Percentiles rank a stretch among this genome's conserved stretches.
Conservation (phyloP, 53 echinoderm and acorn worm genomes). For the Arbacia lixula region DNA sequence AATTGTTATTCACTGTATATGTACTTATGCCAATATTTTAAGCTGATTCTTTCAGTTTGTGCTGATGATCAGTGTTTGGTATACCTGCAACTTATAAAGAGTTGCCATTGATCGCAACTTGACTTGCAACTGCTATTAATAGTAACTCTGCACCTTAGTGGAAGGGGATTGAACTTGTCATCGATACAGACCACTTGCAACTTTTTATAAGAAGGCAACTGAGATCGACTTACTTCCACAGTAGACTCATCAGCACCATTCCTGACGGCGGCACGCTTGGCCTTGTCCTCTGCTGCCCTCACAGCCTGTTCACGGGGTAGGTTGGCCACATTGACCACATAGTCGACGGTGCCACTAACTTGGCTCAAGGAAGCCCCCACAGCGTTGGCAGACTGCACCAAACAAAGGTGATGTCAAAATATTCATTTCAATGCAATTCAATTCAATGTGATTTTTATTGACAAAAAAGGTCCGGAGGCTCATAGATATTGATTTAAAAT, state of each 20-base stretch:
- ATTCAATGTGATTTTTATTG: neutral
- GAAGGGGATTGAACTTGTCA: neutral
- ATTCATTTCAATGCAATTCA: too few species aligned
- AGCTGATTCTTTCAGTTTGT: neutral
- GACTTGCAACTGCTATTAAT: too few species aligned
- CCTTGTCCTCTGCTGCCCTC: conserved; percentile 65
- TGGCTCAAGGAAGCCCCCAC: conserved; percentile 91
- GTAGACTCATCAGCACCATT: conserved; percentile 81
- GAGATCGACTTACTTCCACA: conserved; percentile 75
- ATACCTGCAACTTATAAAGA: too few species aligned
- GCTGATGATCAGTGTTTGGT: too few species aligned
- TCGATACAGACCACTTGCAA: too few species aligned
- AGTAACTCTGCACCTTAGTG: neutral
- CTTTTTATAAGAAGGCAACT: neutral
- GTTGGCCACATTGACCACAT: conserved; percentile 65
- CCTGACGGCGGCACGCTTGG: conserved; percentile 64
- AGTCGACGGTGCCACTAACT: conserved; percentile 81
- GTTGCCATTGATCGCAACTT: too few species aligned
- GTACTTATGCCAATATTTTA: neutral
- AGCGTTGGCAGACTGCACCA: conserved; percentile 85
- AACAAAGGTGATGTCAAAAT: neutral
- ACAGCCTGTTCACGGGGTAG: conserved; percentile 74
- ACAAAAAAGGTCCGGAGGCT: too few species aligned
- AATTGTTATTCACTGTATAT: neutral
- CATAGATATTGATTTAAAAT: too few species aligned